phyloP scores from a whole-genome alignment of 2,797 vertebrate species.

The Sitta carolinensis region DNA sequence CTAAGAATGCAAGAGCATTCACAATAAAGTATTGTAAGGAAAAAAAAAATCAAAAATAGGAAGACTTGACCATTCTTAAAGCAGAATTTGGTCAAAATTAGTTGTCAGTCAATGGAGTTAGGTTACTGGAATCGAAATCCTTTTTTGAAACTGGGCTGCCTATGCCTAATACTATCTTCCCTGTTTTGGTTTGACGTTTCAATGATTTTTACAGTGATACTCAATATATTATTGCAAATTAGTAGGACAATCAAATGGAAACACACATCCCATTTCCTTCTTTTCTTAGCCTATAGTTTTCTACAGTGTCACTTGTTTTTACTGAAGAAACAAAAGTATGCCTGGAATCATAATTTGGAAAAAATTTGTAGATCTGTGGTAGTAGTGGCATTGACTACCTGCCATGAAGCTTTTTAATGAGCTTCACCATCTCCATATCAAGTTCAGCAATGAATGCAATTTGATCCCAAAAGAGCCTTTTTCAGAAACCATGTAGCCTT shows the following conservation, averaged over 20 bases:
- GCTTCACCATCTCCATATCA: constrained; percentile 39
- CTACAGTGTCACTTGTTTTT: background rate
- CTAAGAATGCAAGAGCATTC: background rate
- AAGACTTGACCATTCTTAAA: background rate
- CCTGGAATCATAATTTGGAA: constrained; percentile 33
- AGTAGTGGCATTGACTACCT: constrained; percentile 26
- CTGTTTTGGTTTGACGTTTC: background rate
- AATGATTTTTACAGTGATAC: background rate
- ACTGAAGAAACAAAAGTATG: constrained; percentile 39
- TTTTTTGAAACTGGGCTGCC: background rate
- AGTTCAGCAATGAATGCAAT: constrained; percentile 14
- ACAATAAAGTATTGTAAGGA: background rate
- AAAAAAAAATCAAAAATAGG: background rate
- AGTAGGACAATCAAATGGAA: background rate
- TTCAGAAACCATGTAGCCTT: constrained; percentile 23
- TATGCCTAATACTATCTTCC: background rate
- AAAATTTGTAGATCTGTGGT: constrained; percentile 14
- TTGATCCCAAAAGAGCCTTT: constrained; percentile 25
- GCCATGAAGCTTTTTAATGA: constrained; percentile 33
- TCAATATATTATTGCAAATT: background rate
- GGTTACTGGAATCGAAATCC: background rate
- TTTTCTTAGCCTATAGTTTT: constrained; percentile 23
- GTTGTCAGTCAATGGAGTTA: background rate
- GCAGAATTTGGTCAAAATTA: background rate
- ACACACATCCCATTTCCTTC: background rate